phyloP scores from a whole-genome alignment of 1,140 invertebrate genomes.

The Drosophila athabasca region DNA sequence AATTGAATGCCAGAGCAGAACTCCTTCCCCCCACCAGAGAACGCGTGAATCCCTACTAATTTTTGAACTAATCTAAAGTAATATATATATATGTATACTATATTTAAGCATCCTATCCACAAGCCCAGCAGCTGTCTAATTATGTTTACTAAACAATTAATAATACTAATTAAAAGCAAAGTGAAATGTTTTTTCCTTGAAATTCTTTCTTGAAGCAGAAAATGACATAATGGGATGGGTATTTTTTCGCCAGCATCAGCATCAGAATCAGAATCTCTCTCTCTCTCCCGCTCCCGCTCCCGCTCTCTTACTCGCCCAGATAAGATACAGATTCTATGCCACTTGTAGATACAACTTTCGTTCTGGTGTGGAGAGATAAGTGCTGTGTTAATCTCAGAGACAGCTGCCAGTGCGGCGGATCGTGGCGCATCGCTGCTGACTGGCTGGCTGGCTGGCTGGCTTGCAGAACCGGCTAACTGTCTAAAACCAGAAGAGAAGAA shows the following conservation, averaged over 20 bases:
- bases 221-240: slow-evolving; percentile 73
- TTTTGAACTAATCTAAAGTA: slow-evolving; percentile 41
- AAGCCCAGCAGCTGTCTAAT: slow-evolving; percentile 42
- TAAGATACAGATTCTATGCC: slow-evolving; percentile 52
- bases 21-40: slow-evolving; percentile 19
- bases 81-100: slow-evolving; percentile 22
- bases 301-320: slow-evolving; percentile 8
- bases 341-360: slow-evolving; percentile 8
- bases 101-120: slow-evolving; percentile 13
- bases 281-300: no score
- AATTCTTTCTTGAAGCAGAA: slow-evolving; percentile 1
- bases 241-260: slow-evolving; percentile 59
- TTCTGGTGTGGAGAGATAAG: slow-evolving; percentile 52
- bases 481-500: slow-evolving; percentile 21
- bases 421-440: no score
- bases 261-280: not conserved
- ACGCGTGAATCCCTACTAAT: slow-evolving; percentile 41
- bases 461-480: slow-evolving; percentile 77
- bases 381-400: slow-evolving; percentile 53
- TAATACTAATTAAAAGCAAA: slow-evolving; percentile 69
- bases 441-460: no score
- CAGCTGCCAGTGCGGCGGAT: slow-evolving; percentile 39
- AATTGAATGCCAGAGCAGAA: slow-evolving; percentile 60
- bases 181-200: slow-evolving; percentile 29
- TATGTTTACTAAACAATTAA: slow-evolving; percentile 56